Evolutionary conservation across 64 coral and sea anemone species (phyloP), one percentile per base, ranked within the genome.

Genomic region (Anthopleura sola): DNA sequence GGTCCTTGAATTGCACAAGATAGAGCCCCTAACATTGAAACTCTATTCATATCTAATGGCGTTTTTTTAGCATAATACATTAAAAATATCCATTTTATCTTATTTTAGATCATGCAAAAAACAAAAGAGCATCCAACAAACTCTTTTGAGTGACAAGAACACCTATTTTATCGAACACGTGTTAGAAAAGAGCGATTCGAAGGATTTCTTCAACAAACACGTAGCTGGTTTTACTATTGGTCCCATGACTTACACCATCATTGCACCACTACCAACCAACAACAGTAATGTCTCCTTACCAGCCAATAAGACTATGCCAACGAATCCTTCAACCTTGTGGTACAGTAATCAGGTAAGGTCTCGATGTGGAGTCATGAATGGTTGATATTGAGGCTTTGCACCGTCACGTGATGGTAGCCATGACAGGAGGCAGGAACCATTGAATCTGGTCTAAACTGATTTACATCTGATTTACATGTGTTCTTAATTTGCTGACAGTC

Each of bases 141-240:
- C 91, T 39, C 49, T 78, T 20, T 16, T 88, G 24, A 56, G 69
- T 0, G 49, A 87, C 55, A 36, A 83, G 55, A 85, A 89, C 37
- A 89, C 87, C 29, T 86, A 89, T 56, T 93, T 89, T 53, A 57
- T 56, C 60, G 83, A 93, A 71, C 85, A 89, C 36, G 87, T 93
- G 5, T 64, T 93, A 26, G 82, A 86, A 77, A 19, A 89, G 17
- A 93, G 92, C 54, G 78, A 93, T 49, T 50, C 92, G 24, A 82
- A 84, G 49, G 51, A 93, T 34, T 93, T 88, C 78, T 93, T 93
- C 38, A 81, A 89, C 40, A 74, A 89, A 19, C 68, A 89, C 26
- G 87, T 93, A 21, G 92, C 92, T 64, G 92, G 92, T 2, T 88
- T 93, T n/a, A 40, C 62, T 18, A 46, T 93, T n/a, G 82, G 60